phyloP scores from a whole-genome alignment of 2,797 vertebrate genomes.

The Valencia hispanica region DNA sequence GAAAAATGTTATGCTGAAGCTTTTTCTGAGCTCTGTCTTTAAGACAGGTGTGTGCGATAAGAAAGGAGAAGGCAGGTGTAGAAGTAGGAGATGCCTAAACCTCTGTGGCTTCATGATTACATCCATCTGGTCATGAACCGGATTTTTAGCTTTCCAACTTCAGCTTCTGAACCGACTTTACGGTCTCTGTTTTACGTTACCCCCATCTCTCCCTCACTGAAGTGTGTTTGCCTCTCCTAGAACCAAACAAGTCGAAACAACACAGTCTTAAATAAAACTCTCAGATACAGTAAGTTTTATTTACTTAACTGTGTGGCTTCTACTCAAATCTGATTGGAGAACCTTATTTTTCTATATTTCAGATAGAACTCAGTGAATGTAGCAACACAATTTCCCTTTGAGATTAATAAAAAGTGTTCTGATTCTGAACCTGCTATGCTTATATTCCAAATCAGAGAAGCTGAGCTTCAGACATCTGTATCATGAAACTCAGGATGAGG shows the following conservation, averaged over 20 bases:
- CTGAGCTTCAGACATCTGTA: neutral
- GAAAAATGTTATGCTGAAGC: constrained; percentile 9
- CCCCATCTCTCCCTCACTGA: neutral
- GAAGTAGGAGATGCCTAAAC: neutral
- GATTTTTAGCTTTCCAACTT: neutral
- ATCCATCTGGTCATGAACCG: neutral
- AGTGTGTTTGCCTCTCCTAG: neutral
- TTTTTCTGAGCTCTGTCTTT: constrained; percentile 16
- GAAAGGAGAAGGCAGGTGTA: neutral
- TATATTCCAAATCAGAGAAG: too few species aligned
- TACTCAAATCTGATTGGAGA: neutral
- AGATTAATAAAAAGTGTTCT: neutral
- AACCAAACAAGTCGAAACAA: neutral
- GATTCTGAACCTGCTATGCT: too few species aligned
- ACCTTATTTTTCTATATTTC: neutral
- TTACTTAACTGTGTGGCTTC: neutral
- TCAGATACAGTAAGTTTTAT: neutral
- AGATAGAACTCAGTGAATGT: neutral
- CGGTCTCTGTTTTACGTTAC: neutral
- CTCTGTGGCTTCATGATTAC: neutral
- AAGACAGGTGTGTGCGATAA: constrained; percentile 43
- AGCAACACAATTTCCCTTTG: neutral
- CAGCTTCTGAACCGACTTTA: neutral
- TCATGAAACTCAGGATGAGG: neutral
- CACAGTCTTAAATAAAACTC: too few species aligned